Evolutionary conservation across 2,113 vertebrate genomes (phyloP).

Genomic region (Plestiodon gilberti): DNA sequence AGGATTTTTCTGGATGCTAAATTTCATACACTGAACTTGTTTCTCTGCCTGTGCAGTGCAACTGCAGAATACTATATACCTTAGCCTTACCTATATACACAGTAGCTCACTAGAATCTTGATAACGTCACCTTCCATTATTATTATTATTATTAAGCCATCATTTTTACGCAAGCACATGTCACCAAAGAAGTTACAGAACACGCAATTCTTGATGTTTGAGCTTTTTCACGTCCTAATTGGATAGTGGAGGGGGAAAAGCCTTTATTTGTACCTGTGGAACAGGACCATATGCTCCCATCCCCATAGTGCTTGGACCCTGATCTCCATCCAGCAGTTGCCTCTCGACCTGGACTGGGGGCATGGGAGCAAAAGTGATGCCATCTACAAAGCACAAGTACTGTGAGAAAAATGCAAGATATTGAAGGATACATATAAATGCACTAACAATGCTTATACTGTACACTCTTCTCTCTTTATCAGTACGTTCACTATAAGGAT

Average conservation of each 20-base stretch:
- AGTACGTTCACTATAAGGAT: too few species aligned
- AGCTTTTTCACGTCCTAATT: not conserved
- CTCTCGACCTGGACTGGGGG: conserved; percentile 87
- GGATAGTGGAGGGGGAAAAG: not conserved
- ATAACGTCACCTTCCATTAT: not conserved
- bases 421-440: not conserved
- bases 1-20: not conserved
- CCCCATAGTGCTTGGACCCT: conserved; percentile 81
- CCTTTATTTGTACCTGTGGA: conserved; percentile 78
- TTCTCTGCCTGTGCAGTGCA: not conserved
- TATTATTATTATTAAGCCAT: not conserved
- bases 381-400: conserved; percentile 89
- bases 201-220: not conserved
- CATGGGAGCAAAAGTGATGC: conserved; percentile 77
- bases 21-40: too few species aligned
- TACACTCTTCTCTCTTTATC: too few species aligned
- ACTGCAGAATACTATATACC: not conserved
- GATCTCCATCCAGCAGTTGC: conserved; percentile 80
- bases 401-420: conserved; percentile 47
- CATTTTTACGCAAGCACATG: not conserved
- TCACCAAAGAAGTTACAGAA: not conserved
- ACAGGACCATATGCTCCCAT: conserved; percentile 89
- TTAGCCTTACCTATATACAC: too few species aligned
- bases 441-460: not conserved
- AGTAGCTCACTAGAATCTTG: not conserved